Evolutionary conservation across 2,888 invertebrate species (phyloP), one percentile per base, ranked within the genome.

Genomic region (Strigamia crassipes): DNA sequence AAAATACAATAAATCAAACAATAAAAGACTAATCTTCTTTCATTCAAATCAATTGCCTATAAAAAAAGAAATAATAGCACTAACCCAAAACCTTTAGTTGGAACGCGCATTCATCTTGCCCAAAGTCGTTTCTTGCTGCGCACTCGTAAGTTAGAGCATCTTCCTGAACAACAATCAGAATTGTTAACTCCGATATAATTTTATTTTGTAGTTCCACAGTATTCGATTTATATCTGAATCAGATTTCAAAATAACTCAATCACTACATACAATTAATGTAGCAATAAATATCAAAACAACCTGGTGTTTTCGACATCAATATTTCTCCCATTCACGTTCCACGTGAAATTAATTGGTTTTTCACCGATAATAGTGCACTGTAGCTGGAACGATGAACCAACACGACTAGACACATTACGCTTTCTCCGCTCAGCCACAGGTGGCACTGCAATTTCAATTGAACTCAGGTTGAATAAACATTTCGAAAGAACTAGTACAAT

Each of bases 251-350:
- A 13, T 34, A 12, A 78, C 2, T 6, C 12, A 78, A n/a, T 13
- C 38, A 6, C 18, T 41, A 18, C 8, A 38, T 41, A 41, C 12
- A 15, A 18, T 15, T 13, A n/a, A 34, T 18, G 6, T 12, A n/a
- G n/a, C 12, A 23, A 42, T n/a, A 13, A 21, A 31, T 8, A 21
- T 12, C 4, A 15, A 13, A 21, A 27, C 83, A 85, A 88, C 86
- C 94, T 92, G 80, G 94, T 94, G 87, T 96, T 95, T 83, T 93
- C 93, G 81, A 95, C 93, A 88, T 96, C 96, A 84, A 96, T 90
- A 41, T 96, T 92, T 89, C 95, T 95, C 89, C 95, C 95, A 89
- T 96, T 95, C 92, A 96, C 96, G 89, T 96, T 96, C 96, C 96
- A 96, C 84, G 95, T 90, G 84, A 96, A 96, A 85, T 95, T 96